These are phyloP conservation scores for Rhingia rostrata DNA, from an alignment of 2,888 invertebrate species.

Conservation along the genomic window DNA sequence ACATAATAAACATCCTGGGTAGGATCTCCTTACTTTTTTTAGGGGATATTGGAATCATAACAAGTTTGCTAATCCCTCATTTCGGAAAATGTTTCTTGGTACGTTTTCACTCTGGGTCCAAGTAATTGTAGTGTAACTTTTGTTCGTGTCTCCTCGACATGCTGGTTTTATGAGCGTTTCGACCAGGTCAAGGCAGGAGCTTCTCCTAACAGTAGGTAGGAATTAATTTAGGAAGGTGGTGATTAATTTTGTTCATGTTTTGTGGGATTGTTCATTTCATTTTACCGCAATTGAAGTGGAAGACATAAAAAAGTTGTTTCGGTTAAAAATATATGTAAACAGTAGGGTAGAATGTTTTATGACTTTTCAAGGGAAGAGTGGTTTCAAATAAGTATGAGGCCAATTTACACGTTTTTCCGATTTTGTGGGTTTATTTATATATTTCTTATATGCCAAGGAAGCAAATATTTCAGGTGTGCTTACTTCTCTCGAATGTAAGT, in stretches of 20 bases:
- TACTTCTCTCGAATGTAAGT: too few relatives aligned
- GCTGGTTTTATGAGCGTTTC: constrained; percentile 8
- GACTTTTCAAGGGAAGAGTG: neutral
- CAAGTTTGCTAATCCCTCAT: constrained; percentile 33
- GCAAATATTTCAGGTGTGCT: too few relatives aligned
- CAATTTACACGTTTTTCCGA: too few relatives aligned
- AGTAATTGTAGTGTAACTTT: constrained; percentile 5
- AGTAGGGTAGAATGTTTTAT: neutral
- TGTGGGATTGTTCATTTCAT: constrained; percentile 2
- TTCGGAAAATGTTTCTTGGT: constrained; percentile 1
- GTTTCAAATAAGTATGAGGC: too few relatives aligned
- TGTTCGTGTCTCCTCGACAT: neutral
- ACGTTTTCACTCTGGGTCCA: neutral
- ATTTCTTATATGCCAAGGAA: too few relatives aligned
- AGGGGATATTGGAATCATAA: constrained; percentile 11
- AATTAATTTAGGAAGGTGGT: neutral
- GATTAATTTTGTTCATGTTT: neutral
- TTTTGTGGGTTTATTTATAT: too few relatives aligned
- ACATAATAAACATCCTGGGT: constrained; percentile 54
- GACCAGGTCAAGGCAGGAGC: constrained; percentile 3
- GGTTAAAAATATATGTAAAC: constrained; percentile 19
- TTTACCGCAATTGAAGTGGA: constrained; percentile 12
- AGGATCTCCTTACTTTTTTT: neutral
- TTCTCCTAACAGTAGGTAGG: neutral
- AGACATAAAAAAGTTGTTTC: constrained; percentile 18